A percentile compares a stretch with the other conserved stretches of the same genome.
Evolutionary conservation across 2,113 vertebrate genomes (phyloP).

Genomic region (Paralichthys olivaceus): DNA sequence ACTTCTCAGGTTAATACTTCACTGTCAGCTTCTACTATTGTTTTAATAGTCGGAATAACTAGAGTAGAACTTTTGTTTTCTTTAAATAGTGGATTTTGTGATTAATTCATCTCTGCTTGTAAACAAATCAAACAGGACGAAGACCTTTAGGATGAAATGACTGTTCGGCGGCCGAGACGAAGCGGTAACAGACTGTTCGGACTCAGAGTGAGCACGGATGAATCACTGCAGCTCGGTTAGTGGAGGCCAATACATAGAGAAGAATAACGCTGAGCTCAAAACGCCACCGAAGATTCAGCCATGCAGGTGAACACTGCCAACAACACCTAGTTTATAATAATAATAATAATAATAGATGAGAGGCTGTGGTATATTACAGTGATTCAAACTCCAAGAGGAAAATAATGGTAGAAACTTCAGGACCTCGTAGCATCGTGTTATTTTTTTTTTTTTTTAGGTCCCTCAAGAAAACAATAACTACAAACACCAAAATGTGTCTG

Average conservation of each 20-base stretch:
- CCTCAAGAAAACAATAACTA: slow-evolving; percentile 19
- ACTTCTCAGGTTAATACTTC: slow-evolving; percentile 42
- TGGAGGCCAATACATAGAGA: slow-evolving; percentile 13
- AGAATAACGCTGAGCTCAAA: slow-evolving; percentile 22
- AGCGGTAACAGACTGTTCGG: slow-evolving; percentile 40
- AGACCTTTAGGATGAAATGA: slow-evolving; percentile 41
- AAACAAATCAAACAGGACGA: slow-evolving; percentile 45
- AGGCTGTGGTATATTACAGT: slow-evolving; percentile 55
- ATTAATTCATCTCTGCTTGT: slow-evolving; percentile 1
- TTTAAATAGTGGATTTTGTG: slow-evolving; percentile 18
- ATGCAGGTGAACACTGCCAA: slow-evolving; percentile 58
- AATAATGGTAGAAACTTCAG: neutral
- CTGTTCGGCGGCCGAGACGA: slow-evolving; percentile 56
- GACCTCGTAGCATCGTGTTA: slow-evolving; percentile 1
- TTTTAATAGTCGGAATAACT: neutral
- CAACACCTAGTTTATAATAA: slow-evolving; percentile 36
- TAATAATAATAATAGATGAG: neutral
- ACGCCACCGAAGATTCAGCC: slow-evolving; percentile 32
- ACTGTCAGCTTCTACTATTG: neutral
- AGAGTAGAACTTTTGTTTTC: neutral
- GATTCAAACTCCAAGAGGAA: slow-evolving; percentile 21
- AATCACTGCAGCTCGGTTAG: slow-evolving; percentile 31
- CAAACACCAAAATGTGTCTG: slow-evolving; percentile 16
- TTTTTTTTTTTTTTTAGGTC: slow-evolving; percentile 7
- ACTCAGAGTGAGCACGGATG: slow-evolving; percentile 14